Evolutionary conservation across 2,888 invertebrate genomes (phyloP), one percentile per base, ranked within the genome.

Genomic region (Eupithecia exiguata): DNA sequence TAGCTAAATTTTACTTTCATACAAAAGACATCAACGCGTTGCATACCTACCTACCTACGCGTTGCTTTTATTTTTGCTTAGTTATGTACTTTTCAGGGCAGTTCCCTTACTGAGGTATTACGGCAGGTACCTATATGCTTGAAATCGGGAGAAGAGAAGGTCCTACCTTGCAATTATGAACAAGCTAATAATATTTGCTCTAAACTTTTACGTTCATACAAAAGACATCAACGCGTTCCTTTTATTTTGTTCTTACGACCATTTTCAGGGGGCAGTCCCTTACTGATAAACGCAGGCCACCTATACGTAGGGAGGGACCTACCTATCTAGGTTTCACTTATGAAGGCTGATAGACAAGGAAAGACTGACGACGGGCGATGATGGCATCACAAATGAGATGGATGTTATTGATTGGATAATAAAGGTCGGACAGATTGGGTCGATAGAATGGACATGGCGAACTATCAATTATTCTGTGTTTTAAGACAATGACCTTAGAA

Each of bases 21-120:
- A 81, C 69, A 83, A 88, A 89, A 92, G 91, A 92, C 88, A 84
- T 92, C 88, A 91, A 92, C 91, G 91, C 87, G 81, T 77, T 75
- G 66, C 35, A 30, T 30, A 30, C 30, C 30, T 30, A 92, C 35
- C 1, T 30, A 30, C 30, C 30, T 30, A 92, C 91, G 91, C 87
- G 81, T 77, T 75, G 66, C 35, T 71, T 46, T 72, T 72, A 38
- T 18, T 30, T 66, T n/a, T 25, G 5, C 5, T 38, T 38, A 38
- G 38, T 7, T 9, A 7, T 5, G 38, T 38, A 38, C 7, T 38
- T 38, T 38, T 38, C 9, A 9, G 38, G 38, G 7, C 7, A 38
- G 38, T 30, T n/a, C n/a, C n/a, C n/a, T n/a, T n/a, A n/a, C n/a
- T n/a, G n/a, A n/a, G n/a, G n/a, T n/a, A n/a, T n/a, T n/a, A n/a